These are phyloP conservation scores for Lasioglossum pauxillum DNA, from an alignment of 2,888 invertebrate species.

Conservation along the genomic window DNA sequence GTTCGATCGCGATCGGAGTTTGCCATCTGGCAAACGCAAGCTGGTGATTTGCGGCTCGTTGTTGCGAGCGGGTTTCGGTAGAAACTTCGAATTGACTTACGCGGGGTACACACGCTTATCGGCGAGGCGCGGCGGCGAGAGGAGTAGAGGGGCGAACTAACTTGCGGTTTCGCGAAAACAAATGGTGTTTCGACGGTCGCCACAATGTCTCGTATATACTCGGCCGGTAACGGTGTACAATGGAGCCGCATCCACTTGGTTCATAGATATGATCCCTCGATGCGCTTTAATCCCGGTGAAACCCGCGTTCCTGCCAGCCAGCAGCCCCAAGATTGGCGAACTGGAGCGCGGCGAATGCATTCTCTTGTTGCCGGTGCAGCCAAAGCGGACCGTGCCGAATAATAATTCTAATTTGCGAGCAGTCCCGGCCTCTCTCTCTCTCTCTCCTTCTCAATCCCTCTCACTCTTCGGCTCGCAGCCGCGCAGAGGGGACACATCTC, in stretches of 20 bases:
- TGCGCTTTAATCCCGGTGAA: constrained; percentile 71
- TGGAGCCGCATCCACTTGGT: constrained; percentile 58
- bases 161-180: constrained; percentile 63
- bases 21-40: constrained; percentile 28
- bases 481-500: constrained; percentile 31
- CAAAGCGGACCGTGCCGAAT: constrained; percentile 49
- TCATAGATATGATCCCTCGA: constrained; percentile 70
- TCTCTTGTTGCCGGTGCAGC: constrained; percentile 55
- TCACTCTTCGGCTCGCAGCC: constrained; percentile 11
- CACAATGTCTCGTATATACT: constrained; percentile 57
- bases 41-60: constrained; percentile 48
- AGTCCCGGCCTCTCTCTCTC: constrained; percentile 13
- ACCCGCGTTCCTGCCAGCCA: constrained; percentile 49
- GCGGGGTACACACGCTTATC: constrained; percentile 25
- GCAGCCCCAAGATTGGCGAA: constrained; percentile 39
- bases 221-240: constrained; percentile 49
- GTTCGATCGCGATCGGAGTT: constrained; percentile 42
- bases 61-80: constrained; percentile 20
- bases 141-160: neutral
- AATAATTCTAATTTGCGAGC: constrained; percentile 66
- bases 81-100: constrained; percentile 66
- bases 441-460: neutral
- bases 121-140: neutral
- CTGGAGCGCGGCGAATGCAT: constrained; percentile 59
- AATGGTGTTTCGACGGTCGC: constrained; percentile 57